Evolutionary conservation across 2,797 vertebrate species (phyloP), one percentile per base, ranked within the genome.

Genomic region (Aldrovandia affinis): DNA sequence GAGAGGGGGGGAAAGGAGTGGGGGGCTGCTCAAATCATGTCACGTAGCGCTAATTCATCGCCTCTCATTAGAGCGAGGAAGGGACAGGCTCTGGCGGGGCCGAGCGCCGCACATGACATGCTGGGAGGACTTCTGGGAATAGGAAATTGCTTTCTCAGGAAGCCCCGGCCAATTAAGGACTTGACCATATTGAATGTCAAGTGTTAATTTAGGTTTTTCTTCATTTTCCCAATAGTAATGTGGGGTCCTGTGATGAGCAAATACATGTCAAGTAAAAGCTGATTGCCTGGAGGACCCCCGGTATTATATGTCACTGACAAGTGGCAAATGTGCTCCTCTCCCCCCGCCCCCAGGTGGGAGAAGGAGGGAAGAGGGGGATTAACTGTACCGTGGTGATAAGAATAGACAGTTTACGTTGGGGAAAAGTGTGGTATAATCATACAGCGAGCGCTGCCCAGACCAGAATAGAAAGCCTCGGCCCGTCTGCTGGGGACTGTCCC

Each of bases 151-250:
- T 98, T 99, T 98, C 97, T 98, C 97, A 98, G 98, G 98, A 99
- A 99, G 78, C 97, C 97, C 96, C 92, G 97, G 97, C 98, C 98
- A 99, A 99, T 99, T 99, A 99, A 98, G 97, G 97, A 96, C 97
- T 97, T 97, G 97, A 98, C 98, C 97, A 97, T 98, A 99, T 99
- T 99, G 98, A 99, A 99, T 99, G 98, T 99, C 98, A 99, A 99
- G 98, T 99, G 98, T 99, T 99, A 99, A 99, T 99, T 99, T 98
- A 98, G 97, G 96, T 97, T 96, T 96, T 96, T 95, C 95, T 96
- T 96, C 77, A 52, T 54, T 44, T 44, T 84, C 91, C 78, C 83
- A 42, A 33, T 55, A 61, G 83, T 84, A 79, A 80, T 39, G 61
- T 92, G 89, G 91, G 96, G 96, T 96, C 96, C 96, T 96, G 96